Base-by-base conservation (phyloP, 2,888 invertebrate species). In the Marasmarcha lunaedactyla region DNA sequence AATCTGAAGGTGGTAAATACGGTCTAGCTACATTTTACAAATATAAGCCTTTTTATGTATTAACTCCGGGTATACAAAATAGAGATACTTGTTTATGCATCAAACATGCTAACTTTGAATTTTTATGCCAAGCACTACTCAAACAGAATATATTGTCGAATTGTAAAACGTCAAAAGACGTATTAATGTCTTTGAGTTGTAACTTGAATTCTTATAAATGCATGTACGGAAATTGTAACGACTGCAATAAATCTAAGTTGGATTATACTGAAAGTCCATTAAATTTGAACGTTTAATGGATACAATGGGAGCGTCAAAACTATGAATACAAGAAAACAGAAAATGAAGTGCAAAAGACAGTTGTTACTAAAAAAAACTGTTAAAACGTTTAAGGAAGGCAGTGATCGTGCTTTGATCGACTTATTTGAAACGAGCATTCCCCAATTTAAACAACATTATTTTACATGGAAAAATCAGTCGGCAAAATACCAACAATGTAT, bases 21-120 rank as follows among this genome's bases (percentile, higher is more conserved):
- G 38, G 42, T 3, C 46, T 48, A 26, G 37, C 47, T 0, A 48
- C 47, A 13, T 50, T 51, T 37, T 46, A 35, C 15, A 46, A 40
- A 14, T 38, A 45, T 14, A 48, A 49, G 38, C 49, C 46, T 10
- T 50, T 48, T 41, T 48, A 34, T 40, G 41, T 47, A 1, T 5
- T 48, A 6, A 33, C 44, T 2, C 49, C 45, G 20, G 26, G 12
- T 11, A 1, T 41, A 6, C 12, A 25, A 9, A 34, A 15, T 11
- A 44, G 42, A 43, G 44, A 46, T 37, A 50, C 46, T 35, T 46
- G 38, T 20, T 12, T 39, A 12, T 37, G 45, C 42, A 20, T 20
- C 20, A 42, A 50, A 45, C 49, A 49, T 41, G 15, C 25, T 13
- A 46, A 46, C 11, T 14, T 40, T 5, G 40, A 38, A 12, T 33